These are phyloP conservation scores for Pampusana beccarii DNA, from an alignment of 2,113 vertebrate genomes.

Conservation along the genomic window DNA sequence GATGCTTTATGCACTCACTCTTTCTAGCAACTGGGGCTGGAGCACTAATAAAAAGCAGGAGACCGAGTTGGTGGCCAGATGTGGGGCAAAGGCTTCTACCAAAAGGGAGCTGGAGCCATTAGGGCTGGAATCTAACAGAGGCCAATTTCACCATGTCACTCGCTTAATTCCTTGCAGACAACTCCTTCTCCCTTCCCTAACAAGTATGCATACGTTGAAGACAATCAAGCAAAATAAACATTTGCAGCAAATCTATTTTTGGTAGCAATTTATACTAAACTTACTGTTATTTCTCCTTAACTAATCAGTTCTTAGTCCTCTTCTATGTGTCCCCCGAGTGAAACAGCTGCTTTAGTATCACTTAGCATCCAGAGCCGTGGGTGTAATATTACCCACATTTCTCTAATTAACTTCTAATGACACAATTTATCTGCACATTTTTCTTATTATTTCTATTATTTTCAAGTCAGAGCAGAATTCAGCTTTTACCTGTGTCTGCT, in stretches of 20 bases:
- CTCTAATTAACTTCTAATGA: constrained; percentile 57
- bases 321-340: neutral
- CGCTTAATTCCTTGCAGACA: constrained; percentile 25
- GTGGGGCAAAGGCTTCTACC: neutral
- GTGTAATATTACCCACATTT: constrained; percentile 24
- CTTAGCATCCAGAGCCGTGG: neutral
- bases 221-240: constrained; percentile 60
- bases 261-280: constrained; percentile 46
- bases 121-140: neutral
- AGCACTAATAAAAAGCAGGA: constrained; percentile 42
- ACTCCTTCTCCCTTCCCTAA: neutral
- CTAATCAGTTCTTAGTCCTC: constrained; percentile 10
- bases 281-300: constrained; percentile 29
- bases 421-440: neutral
- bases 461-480: constrained; percentile 10
- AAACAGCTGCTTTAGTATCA: constrained; percentile 49
- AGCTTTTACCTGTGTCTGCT: neutral
- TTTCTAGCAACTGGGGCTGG: constrained; percentile 14
- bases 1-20: neutral
- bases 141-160: constrained; percentile 2
- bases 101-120: neutral
- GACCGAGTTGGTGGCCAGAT: neutral
- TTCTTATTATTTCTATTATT: constrained; percentile 28
- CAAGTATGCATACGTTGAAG: neutral
- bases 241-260: constrained; percentile 52